A percentile compares a stretch with the other conserved stretches of the same genome.
phyloP scores from a whole-genome alignment of 1,140 invertebrate genomes.

The Steinernema khuongi region DNA sequence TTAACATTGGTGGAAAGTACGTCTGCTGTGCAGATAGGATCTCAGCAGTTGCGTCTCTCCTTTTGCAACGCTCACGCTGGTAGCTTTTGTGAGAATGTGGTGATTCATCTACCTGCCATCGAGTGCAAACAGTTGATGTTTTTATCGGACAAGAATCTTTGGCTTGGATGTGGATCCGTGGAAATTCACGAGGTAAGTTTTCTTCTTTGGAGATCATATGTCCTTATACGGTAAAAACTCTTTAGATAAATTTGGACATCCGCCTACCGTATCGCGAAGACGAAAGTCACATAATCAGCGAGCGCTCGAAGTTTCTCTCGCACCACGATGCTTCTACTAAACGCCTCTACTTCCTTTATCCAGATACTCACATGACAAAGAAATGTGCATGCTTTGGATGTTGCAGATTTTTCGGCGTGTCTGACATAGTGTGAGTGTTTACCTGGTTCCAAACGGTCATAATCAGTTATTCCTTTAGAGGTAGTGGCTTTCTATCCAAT shows the following conservation, averaged over 20 bases:
- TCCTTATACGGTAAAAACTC: background rate
- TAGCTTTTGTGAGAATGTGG: constrained; percentile 43
- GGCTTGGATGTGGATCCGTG: constrained; percentile 86
- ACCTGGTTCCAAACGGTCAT: background rate
- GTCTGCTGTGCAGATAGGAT: constrained; percentile 78
- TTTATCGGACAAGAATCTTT: constrained; percentile 60
- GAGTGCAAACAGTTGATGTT: constrained; percentile 36
- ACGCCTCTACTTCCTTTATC: constrained; percentile 89
- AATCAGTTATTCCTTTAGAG: constrained; percentile 15
- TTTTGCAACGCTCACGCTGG: constrained; percentile 47
- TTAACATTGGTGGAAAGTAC: constrained; percentile 82
- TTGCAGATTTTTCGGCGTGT: constrained; percentile 76
- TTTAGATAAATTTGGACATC: constrained; percentile 38
- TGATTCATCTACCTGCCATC: constrained; percentile 28
- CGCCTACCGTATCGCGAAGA: constrained; percentile 51
- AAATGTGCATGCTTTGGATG: constrained; percentile 90
- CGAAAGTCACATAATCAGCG: constrained; percentile 7
- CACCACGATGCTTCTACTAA: constrained; percentile 80
- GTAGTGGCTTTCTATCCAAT: constrained; percentile 13
- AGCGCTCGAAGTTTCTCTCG: constrained; percentile 69
- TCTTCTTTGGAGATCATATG: constrained; percentile 73
- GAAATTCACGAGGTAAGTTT: constrained; percentile 80
- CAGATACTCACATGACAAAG: constrained; percentile 63
- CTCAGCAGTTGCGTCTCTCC: constrained; percentile 55
- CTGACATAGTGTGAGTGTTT: constrained; percentile 35